Evolutionary conservation across 2,113 vertebrate species (phyloP).

Genomic region (Chroicocephalus ridibundus): DNA sequence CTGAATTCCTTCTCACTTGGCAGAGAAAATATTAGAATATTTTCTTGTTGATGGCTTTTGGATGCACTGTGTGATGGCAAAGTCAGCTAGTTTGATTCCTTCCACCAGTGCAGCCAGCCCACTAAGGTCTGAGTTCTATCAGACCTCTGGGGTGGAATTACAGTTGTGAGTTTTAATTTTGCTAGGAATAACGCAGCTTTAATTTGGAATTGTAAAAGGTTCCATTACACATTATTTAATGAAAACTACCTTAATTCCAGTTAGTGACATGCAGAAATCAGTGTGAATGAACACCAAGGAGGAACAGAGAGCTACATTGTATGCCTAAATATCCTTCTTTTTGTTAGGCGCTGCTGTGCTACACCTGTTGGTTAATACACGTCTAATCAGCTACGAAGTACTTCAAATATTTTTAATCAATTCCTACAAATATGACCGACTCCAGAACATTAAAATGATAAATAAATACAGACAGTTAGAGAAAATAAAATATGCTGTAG

Average conservation of each 20-base stretch:
- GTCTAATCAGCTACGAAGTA: neutral
- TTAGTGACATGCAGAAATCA: neutral
- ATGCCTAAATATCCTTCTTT: neutral
- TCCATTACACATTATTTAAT: neutral
- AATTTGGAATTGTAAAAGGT: neutral
- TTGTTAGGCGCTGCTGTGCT: neutral
- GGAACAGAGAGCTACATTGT: neutral
- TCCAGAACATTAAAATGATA: neutral
- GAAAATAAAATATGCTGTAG: neutral
- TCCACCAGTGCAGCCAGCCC: neutral
- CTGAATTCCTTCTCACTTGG: neutral
- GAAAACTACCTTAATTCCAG: neutral
- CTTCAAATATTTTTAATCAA: neutral
- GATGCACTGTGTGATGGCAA: rapidly evolving
- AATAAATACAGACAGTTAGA: neutral
- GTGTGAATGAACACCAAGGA: neutral
- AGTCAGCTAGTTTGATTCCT: neutral
- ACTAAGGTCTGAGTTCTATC: neutral
- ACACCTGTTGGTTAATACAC: neutral
- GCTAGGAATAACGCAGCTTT: neutral
- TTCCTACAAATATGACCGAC: neutral
- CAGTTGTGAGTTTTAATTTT: neutral
- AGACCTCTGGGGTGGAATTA: neutral
- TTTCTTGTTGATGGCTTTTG: neutral
- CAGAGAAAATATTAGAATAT: neutral